Evolutionary conservation across 2,888 invertebrate species (phyloP).

Genomic region (Amblyjoppa fuscipennis): DNA sequence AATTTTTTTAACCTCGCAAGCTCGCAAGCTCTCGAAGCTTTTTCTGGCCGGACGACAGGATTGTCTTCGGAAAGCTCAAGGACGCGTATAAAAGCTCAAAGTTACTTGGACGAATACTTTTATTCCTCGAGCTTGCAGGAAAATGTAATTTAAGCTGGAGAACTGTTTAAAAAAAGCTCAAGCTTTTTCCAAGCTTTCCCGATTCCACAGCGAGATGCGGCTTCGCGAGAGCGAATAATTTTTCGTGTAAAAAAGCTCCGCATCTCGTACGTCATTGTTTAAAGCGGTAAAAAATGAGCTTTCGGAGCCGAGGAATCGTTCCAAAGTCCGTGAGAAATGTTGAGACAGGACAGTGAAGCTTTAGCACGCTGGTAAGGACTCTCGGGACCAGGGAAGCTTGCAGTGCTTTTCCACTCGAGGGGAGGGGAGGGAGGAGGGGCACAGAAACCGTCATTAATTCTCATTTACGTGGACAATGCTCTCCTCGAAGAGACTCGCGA

Average conservation of each 20-base stretch:
- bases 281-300: slow-evolving; percentile 39
- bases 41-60: neutral
- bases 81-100: neutral
- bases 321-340: slow-evolving; percentile 57
- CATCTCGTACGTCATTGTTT: slow-evolving; percentile 31
- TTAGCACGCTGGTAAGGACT: slow-evolving; percentile 57
- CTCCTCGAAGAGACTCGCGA: slow-evolving; percentile 62
- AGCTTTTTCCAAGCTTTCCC: neutral
- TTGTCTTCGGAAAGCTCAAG: neutral
- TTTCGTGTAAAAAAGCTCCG: slow-evolving; percentile 10
- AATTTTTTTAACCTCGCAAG: neutral
- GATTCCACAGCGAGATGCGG: neutral
- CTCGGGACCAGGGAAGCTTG: slow-evolving; percentile 56
- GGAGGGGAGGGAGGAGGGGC: neutral
- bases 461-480: slow-evolving; percentile 71
- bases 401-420: slow-evolving; percentile 42
- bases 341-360: slow-evolving; percentile 49
- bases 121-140: neutral
- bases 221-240: slow-evolving; percentile 2
- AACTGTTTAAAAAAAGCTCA: neutral
- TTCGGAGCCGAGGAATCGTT: slow-evolving; percentile 45
- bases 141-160: neutral
- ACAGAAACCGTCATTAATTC: slow-evolving; percentile 70
- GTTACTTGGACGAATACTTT: neutral
- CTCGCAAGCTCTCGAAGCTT: neutral